Percentiles rank a stretch among this genome's conserved stretches.
Evolutionary conservation across 2,113 vertebrate genomes (phyloP).

Genomic region (Pardalotus punctatus): DNA sequence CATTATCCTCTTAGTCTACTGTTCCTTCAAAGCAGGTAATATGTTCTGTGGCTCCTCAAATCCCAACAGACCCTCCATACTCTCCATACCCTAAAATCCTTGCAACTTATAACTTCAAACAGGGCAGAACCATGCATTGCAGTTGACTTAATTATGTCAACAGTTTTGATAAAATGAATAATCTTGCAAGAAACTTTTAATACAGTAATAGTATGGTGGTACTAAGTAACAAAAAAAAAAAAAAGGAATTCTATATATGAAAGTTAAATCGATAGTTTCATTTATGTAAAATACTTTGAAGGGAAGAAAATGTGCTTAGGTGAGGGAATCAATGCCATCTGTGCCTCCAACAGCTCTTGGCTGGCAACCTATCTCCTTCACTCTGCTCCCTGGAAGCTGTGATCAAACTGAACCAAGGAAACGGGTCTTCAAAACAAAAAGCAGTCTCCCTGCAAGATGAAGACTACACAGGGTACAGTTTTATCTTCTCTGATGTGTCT

Average conservation of each 20-base stretch:
- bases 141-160: background rate
- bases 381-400: background rate
- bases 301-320: conserved; percentile 11
- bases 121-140: background rate
- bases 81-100: background rate
- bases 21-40: background rate
- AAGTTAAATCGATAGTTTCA: background rate
- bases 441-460: background rate
- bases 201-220: background rate
- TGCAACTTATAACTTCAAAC: background rate
- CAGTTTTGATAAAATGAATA: background rate
- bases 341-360: conserved; percentile 7
- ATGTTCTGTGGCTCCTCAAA: background rate
- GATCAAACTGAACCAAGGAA: background rate
- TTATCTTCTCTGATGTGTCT: background rate
- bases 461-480: background rate
- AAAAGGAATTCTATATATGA: background rate
- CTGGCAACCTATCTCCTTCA: background rate
- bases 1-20: background rate
- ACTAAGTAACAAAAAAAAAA: background rate
- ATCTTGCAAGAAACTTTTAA: background rate
- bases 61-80: background rate
- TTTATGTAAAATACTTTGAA: background rate
- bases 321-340: conserved; percentile 17
- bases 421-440: background rate